Percentiles rank a stretch among this genome's conserved stretches.
phyloP scores from a whole-genome alignment of 2,113 vertebrate species.

The Marmota monax region DNA sequence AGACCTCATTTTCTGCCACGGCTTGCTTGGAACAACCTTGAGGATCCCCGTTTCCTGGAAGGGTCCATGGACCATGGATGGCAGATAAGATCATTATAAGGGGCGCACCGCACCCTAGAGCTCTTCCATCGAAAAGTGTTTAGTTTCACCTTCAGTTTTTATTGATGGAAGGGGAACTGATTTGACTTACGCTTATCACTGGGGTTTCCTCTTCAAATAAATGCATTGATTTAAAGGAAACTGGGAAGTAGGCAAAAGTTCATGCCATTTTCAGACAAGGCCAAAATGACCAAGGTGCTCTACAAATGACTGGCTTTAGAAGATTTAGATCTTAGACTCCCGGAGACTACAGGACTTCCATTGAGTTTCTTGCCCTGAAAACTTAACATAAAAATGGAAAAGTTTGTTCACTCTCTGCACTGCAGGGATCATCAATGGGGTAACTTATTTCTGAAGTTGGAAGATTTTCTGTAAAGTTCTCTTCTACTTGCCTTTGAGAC shows the following conservation, averaged over 20 bases:
- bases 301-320: not conserved
- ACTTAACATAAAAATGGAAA: slow-evolving; percentile 1
- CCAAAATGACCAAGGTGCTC: not conserved
- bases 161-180: not conserved
- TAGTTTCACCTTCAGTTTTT: slow-evolving; percentile 14
- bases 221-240: not conserved
- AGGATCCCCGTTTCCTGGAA: not conserved
- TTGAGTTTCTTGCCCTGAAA: not conserved
- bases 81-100: not conserved
- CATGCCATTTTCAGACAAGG: not conserved
- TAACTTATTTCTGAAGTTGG: not conserved
- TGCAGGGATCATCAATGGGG: not conserved
- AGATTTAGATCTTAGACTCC: not conserved
- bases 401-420: not conserved
- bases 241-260: not conserved
- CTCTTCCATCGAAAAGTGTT: not conserved
- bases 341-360: not conserved
- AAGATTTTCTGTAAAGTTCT: not conserved
- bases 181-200: not conserved
- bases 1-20: not conserved
- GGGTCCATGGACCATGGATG: fast-evolving
- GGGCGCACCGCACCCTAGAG: not conserved
- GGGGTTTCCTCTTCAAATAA: slow-evolving; percentile 25
- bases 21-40: not conserved
- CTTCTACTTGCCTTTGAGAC: not conserved